A percentile compares a stretch with the other conserved stretches of the same genome.
Evolutionary conservation across 2,113 vertebrate species (phyloP).

Genomic region (Athene noctua): DNA sequence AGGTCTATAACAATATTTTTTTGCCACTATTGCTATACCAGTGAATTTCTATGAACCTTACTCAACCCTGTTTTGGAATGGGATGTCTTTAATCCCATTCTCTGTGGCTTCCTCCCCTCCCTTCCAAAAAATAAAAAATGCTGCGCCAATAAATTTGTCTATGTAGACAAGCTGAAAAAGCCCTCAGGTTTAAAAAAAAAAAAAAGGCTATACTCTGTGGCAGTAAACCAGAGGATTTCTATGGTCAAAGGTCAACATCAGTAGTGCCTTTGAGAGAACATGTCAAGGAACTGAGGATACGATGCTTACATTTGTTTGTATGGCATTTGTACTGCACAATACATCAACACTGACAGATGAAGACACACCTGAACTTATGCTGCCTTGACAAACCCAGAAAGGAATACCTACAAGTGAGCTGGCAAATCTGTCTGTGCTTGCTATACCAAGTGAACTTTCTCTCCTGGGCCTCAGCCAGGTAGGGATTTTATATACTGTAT

Average conservation of each 20-base stretch:
- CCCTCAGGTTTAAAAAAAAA: not conserved
- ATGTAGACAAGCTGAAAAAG: not conserved
- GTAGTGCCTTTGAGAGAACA: not conserved
- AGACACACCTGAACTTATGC: not conserved
- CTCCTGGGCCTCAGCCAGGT: not conserved
- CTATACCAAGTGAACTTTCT: not conserved
- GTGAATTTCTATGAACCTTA: not conserved
- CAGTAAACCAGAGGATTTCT: not conserved
- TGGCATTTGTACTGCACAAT: not conserved
- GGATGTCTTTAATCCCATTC: not conserved
- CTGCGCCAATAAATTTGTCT: not conserved
- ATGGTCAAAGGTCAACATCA: not conserved
- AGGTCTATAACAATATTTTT: not conserved
- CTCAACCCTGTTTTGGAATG: not conserved
- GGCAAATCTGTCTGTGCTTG: not conserved
- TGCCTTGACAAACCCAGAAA: not conserved
- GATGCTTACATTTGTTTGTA: not conserved
- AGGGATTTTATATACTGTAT: not conserved
- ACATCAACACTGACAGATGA: not conserved
- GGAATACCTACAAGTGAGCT: not conserved
- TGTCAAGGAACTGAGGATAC: not conserved
- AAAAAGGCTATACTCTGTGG: not conserved
- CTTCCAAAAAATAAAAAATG: not conserved
- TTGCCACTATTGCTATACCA: not conserved
- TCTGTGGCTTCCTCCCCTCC: not conserved